Evolutionary conservation across 2,797 vertebrate species (phyloP), one percentile per base, ranked within the genome.

Genomic region (Leptoclinus maculatus): DNA sequence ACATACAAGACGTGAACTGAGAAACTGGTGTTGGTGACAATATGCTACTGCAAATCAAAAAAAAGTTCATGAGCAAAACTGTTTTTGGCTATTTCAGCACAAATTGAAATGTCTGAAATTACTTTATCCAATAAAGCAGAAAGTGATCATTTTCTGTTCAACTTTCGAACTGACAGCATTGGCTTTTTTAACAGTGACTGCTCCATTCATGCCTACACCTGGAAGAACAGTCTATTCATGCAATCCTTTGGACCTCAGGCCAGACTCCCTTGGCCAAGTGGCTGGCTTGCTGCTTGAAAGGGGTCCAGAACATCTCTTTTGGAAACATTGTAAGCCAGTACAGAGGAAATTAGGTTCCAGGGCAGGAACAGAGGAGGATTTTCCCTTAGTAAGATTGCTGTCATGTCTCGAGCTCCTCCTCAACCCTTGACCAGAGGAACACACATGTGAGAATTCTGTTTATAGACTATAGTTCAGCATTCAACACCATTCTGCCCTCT

Each of bases 221-320:
- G 58, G 25, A 78, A 13, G 21, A 43, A 68, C 65, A 27, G 45
- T 54, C 36, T 39, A 45, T 76, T 71, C 29, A 54, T 36, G 60
- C 65, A 59, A 41, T 80, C 3, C 17, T 10, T 19, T 53, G 41
- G 57, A 73, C 74, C 41, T 78, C 45, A 51, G 39, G 62, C 71
- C 23, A 17, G 60, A 70, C 27, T 57, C 23, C 41, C 45, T 45
- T 45, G 4, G 58, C 71, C 76, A 79, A 66, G 53, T 68, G 36
- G 45, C 56, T 70, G 10, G n/a, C 41, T 62, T 11, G 0, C 39
- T 62, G 49, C 36, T 19, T 53, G 36, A 71, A 45, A 27, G 10
- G 62, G 65, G 25, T 77, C 63, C 73, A 67, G 64, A 72, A 68
- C 62, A 80, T 84, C 39, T 84, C 43, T 68, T 78, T 73, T 17